These are phyloP conservation scores for Mythimna ferrago DNA, from an alignment of 2,888 invertebrate genomes.

Conservation along the genomic window DNA sequence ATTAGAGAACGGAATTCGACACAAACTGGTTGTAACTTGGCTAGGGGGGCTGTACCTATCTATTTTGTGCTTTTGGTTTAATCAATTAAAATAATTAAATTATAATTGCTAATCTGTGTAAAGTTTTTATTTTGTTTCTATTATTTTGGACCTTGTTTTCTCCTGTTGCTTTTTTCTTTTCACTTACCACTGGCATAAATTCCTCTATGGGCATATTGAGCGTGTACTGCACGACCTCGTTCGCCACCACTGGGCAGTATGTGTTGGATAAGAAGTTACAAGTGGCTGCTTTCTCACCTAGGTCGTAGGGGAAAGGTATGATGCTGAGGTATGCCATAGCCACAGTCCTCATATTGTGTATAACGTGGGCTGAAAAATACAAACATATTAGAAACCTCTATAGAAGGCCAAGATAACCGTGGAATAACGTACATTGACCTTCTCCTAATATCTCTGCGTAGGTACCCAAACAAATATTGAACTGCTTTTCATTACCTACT, in stretches of 20 bases:
- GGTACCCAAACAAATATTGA: no score
- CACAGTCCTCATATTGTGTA: conserved; percentile 69
- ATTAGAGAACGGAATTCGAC: no score
- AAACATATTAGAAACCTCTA: neutral
- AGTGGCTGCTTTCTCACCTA: conserved; percentile 65
- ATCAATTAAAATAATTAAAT: no score
- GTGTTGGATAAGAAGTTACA: conserved; percentile 75
- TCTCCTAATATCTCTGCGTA: no score
- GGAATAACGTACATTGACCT: no score
- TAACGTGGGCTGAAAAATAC: conserved; percentile 66
- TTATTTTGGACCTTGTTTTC: no score
- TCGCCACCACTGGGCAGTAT: conserved; percentile 60
- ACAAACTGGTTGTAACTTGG: no score
- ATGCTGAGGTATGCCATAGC: conserved; percentile 66
- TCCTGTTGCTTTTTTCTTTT: neutral
- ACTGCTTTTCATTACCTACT: no score
- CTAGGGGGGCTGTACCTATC: no score
- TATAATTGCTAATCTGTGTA: no score
- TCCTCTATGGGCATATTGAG: conserved; percentile 24
- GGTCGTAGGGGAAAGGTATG: conserved; percentile 54
- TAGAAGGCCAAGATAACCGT: neutral
- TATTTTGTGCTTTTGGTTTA: no score
- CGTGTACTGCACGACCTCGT: neutral
- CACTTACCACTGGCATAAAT: conserved; percentile 20
- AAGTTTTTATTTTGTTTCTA: no score